Evolutionary conservation across 2,888 invertebrate species (phyloP), one percentile per base, ranked within the genome.

Genomic region (Hypomecis punctinalis): DNA sequence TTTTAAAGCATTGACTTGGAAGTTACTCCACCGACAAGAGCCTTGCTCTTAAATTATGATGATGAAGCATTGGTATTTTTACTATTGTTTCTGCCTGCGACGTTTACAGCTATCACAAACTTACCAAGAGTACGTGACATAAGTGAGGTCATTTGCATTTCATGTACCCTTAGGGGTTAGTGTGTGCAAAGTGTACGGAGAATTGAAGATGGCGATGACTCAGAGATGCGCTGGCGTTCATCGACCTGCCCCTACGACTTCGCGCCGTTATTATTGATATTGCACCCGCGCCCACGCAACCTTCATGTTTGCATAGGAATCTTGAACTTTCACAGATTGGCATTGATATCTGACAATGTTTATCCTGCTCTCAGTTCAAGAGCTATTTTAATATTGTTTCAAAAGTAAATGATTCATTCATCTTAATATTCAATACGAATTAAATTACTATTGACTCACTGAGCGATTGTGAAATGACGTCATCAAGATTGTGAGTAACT

Each of bases 231-330:
- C 69, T 76, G 72, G 81, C 82, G 91, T 86, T 88, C 89, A 77
- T 82, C 83, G 89, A 90, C 88, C 90, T 83, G 79, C 81, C 81
- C 79, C 80, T 80, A 82, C 81, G 76, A 78, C 77, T 78, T 80
- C 77, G 75, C 78, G 78, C 82, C 82, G 79, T 82, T 84, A 82
- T 81, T 79, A 77, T 79, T 68, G 70, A 82, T 80, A 83, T 78
- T 69, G 79, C 80, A 80, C 77, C 76, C 77, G 79, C 69, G 37
- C 71, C 64, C 68, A 53, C 55, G 33, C 35, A 56, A 47, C 56
- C 49, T 52, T 54, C 5, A 66, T 69, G 57, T 61, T 67, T 66
- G 63, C 66, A 66, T 56, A 53, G 40, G 47, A 52, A 35, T 56
- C 46, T 54, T 60, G n/a, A 48, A 60, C 51, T 61, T 45, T 59